phyloP scores from a whole-genome alignment of 2,797 vertebrate genomes.

The Hafferia zeledoni region DNA sequence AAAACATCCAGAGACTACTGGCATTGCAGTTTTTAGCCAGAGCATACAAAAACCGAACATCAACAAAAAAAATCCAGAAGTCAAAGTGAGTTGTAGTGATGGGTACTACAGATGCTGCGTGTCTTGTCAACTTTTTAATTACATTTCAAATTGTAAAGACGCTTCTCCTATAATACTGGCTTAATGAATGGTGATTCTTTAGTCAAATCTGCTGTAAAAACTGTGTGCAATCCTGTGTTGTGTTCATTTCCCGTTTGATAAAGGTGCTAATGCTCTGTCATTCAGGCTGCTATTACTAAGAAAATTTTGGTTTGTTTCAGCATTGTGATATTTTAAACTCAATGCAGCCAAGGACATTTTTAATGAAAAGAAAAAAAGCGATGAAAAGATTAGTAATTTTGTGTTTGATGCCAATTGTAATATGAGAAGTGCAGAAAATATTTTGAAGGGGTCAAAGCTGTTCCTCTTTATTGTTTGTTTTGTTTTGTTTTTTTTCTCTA shows the following conservation, averaged over 20 bases:
- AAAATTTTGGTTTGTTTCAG: slow-evolving; percentile 35
- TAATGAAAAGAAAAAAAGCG: slow-evolving; percentile 4
- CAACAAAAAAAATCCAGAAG: background rate
- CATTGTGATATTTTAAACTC: slow-evolving; percentile 18
- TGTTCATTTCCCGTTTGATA: slow-evolving; percentile 22
- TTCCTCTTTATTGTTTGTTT: background rate
- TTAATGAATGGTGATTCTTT: background rate
- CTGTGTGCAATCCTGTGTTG: background rate
- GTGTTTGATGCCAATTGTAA: slow-evolving; percentile 18
- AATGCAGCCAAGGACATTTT: slow-evolving; percentile 15
- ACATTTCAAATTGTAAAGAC: background rate
- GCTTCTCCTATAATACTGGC: background rate
- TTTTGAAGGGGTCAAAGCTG: slow-evolving; percentile 38
- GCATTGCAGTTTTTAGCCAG: background rate
- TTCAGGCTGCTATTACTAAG: background rate
- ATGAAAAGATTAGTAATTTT: slow-evolving; percentile 37
- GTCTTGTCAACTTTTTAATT: background rate
- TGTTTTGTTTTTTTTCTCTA: background rate
- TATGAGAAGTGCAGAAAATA: slow-evolving; percentile 26
- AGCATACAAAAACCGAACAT: background rate
- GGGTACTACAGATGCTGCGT: background rate
- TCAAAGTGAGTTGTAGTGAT: background rate
- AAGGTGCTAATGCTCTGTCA: slow-evolving; percentile 46
- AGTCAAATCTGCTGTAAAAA: slow-evolving; percentile 32
- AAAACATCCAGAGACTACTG: background rate